These are phyloP conservation scores for Leptogaster cylindrica DNA, from an alignment of 2,888 invertebrate species.

Conservation along the genomic window DNA sequence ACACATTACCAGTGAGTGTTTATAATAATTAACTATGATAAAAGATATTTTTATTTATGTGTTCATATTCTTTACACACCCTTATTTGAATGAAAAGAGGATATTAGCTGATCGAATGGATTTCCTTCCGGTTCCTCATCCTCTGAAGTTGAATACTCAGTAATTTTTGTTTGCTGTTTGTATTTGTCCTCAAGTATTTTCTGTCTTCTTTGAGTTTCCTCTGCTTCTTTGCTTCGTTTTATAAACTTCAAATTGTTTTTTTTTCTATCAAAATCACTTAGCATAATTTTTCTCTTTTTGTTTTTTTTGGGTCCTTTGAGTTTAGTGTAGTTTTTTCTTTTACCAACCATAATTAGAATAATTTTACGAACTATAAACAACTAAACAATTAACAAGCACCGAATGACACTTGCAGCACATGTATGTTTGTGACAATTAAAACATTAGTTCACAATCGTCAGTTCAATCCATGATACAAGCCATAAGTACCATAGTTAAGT, in stretches of 20 bases:
- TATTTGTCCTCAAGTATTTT: slow-evolving; percentile 49
- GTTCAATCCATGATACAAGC: no score
- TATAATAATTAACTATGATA: no score
- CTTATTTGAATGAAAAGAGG: slow-evolving; percentile 60
- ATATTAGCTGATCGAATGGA: slow-evolving; percentile 64
- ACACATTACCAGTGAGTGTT: no score
- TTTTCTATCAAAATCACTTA: slow-evolving; percentile 29
- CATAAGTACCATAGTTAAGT: no score
- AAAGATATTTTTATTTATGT: no score
- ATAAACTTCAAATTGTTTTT: slow-evolving; percentile 54
- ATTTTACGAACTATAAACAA: no score
- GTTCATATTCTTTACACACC: slow-evolving; percentile 3
- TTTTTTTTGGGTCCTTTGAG: not conserved
- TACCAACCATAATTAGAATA: slow-evolving; percentile 1
- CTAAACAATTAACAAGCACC: no score
- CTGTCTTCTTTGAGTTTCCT: slow-evolving; percentile 52
- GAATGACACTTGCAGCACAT: no score
- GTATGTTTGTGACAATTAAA: no score
- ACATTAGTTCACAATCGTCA: no score
- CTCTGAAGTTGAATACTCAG: slow-evolving; percentile 8
- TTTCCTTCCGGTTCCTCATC: slow-evolving; percentile 62
- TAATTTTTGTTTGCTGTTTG: slow-evolving; percentile 39
- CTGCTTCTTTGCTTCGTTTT: slow-evolving; percentile 56
- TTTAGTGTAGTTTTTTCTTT: not conserved
- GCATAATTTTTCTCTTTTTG: not conserved